Evolutionary conservation across 1,140 invertebrate species (phyloP), one percentile per base, ranked within the genome.

Genomic region (Venturia canescens): DNA sequence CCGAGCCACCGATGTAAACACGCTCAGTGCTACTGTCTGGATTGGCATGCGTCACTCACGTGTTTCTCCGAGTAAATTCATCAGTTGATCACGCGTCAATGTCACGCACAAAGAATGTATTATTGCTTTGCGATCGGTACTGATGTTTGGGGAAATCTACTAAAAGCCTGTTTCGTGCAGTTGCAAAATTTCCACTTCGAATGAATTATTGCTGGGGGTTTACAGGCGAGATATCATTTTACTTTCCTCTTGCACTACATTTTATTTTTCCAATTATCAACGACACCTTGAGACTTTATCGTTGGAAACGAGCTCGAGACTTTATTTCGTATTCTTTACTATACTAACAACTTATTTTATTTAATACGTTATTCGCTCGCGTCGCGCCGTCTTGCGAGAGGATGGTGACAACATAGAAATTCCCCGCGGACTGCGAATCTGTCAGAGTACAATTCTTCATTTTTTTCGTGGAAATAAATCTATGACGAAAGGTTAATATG

Each of bases 31-130:
- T 23, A 63, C 18, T 23, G 60, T 66, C 23, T 29, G 23, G 23
- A 5, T 29, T 66, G 23, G 60, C 60, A 66, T 26, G 60, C 13
- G 23, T 66, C 60, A 66, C 60, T 66, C 60, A 66, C 60, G 60
- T 66, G 60, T 44, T 44, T 27, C 60, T 66, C 23, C 9, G 16
- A 66, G 60, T 27, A 66, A 23, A 66, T 66, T 66, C 27, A 66
- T 66, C 60, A 66, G n/a, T 66, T 66, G 60, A 27, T 66, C 13
- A 66, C 23, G 60, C 13, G 27, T 66, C n/a, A 27, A 66, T 26
- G 23, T 26, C n/a, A n/a, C 21, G 53, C 21, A 57, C 11, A 23
- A 57, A 16, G 53, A 7, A 18, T 57, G 26, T 66, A 66, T 6
- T 11, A 29, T 15, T 57, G 11, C 13, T 44, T 44, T 9, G 1